A percentile compares a stretch with the other conserved stretches of the same genome.
Evolutionary conservation across 2,888 invertebrate genomes (phyloP).

Genomic region (Coelogynopora nodosa): DNA sequence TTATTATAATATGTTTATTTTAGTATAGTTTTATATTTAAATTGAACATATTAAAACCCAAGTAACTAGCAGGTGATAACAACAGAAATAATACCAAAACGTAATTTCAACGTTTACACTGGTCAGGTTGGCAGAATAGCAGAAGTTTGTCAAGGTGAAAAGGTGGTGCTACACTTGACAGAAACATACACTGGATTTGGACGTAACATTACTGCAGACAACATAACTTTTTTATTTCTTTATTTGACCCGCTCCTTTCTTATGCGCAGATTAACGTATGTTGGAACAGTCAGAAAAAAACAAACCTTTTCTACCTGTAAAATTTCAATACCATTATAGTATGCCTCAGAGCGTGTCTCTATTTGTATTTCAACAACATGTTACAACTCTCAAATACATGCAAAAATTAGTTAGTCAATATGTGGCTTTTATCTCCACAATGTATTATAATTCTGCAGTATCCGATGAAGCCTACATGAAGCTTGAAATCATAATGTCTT

Average conservation of each 20-base stretch:
- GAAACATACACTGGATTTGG: not conserved
- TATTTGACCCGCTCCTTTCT: not conserved
- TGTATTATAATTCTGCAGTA: constrained; percentile 16
- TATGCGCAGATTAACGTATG: not conserved
- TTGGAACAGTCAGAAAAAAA: constrained; percentile 12
- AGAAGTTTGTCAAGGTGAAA: not conserved
- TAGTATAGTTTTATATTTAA: not conserved
- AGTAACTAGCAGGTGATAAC: no score
- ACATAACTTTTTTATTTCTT: not conserved
- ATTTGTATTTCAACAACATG: not conserved
- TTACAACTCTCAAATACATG: not conserved
- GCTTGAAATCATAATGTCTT: constrained; percentile 5
- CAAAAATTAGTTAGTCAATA: not conserved
- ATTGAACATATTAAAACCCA: no score
- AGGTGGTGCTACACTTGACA: not conserved
- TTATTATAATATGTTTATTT: not conserved
- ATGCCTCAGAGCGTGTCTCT: not conserved
- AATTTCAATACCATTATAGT: not conserved
- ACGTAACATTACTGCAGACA: constrained; percentile 7
- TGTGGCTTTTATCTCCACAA: constrained; percentile 23
- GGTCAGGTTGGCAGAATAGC: not conserved
- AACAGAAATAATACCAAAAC: no score
- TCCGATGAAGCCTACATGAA: constrained; percentile 4
- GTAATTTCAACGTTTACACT: constrained; percentile 8
- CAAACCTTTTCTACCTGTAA: constrained; percentile 9